These are phyloP conservation scores for Euura saliciscinereae DNA, from an alignment of 1,140 invertebrate genomes.

Conservation along the genomic window DNA sequence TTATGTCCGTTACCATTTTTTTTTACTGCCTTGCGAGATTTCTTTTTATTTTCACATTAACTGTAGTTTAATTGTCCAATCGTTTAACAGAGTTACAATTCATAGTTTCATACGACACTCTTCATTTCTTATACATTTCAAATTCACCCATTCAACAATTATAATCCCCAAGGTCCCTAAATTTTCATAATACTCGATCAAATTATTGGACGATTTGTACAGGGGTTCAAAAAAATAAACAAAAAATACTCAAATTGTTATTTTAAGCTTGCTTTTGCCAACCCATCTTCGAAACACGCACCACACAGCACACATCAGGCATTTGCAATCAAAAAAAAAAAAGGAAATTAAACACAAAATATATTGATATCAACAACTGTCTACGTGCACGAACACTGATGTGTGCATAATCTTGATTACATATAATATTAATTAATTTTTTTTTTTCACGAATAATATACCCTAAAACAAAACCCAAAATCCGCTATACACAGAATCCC, in stretches of 20 bases:
- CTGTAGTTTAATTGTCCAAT: conserved; percentile 5
- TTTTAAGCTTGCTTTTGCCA: neutral
- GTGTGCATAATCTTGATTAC: neutral
- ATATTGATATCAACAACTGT: neutral
- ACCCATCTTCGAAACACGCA: conserved; percentile 40
- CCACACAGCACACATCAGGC: conserved; percentile 36
- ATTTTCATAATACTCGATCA: neutral
- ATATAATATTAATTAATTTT: neutral
- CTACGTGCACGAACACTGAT: neutral
- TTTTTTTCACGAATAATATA: neutral
- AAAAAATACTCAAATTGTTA: neutral
- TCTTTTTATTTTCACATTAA: neutral
- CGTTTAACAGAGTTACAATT: neutral
- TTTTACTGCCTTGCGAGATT: neutral
- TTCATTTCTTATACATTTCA: too few relatives aligned
- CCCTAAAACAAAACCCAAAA: neutral
- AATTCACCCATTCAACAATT: too few relatives aligned
- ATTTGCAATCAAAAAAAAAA: neutral
- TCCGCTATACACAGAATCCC: neutral
- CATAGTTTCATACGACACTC: too few relatives aligned
- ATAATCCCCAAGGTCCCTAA: too few relatives aligned
- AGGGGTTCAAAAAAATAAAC: neutral
- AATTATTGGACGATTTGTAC: neutral
- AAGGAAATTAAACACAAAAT: too few relatives aligned
- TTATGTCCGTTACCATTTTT: neutral